Base-by-base conservation (phyloP, 2,888 invertebrate species). In the Macrophya alboannulata region DNA sequence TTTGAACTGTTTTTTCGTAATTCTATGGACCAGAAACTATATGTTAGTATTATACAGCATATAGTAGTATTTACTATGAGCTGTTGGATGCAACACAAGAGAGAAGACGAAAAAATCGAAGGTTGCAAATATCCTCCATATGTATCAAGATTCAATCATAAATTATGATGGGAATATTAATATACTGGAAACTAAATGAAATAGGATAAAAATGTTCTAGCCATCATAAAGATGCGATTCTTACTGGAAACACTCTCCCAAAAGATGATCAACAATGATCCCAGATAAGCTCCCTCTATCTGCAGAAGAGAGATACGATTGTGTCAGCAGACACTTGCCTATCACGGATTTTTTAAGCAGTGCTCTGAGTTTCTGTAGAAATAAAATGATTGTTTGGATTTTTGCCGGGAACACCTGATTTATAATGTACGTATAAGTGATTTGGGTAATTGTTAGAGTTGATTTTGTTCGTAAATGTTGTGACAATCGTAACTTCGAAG, bases 11-110 rank as follows among this genome's bases (percentile, higher is more conserved):
- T 48, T 10, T 31, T 25, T 77, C 15, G 51, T 40, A 45, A 62
- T 65, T 45, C 85, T 85, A 55, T 25, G 59, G 25, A 81, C 59
- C 65, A 43, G 43, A 81, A 81, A 59, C 21, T 40, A 81, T 37
- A 81, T 17, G 1, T 81, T 62, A 59, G 51, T 5, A n/a, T 17
- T 51, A n/a, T 51, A 51, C n/a, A 51, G 51, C 51, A n/a, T 51
- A 51, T n/a, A 51, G n/a, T 51, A 1, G 17, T 51, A 51, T 51
- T 51, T 51, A 17, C 43, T 43, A 51, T 51, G 51, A 51, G 17
- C 51, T 51, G n/a, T 51, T 15, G 17, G 51, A 51, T 51, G 51
- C n/a, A 51, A 51, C 51, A n/a, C 51, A n/a, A 51, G 51, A 51
- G 51, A 8, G 17, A 51, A n/a, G 17, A 51, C 4, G 17, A n/a